A percentile compares a stretch with the other conserved stretches of the same genome.
Conservation (phyloP, 2,888 invertebrate genomes). For the Thymelicus acteon region DNA sequence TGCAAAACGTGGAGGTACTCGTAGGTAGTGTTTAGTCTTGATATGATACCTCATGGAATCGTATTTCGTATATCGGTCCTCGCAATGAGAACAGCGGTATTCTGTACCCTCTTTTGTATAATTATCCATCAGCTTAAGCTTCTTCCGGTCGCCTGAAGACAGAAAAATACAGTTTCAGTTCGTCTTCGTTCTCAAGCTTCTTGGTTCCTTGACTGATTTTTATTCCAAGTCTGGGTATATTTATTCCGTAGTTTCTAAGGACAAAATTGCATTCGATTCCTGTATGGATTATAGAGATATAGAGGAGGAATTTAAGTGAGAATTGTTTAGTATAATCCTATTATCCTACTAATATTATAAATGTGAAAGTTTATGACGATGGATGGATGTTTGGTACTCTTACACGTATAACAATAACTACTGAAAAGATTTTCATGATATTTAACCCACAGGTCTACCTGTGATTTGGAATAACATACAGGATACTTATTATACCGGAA, state of each 20-base stretch:
- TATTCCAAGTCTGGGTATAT: not conserved
- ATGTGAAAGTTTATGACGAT: too few species aligned
- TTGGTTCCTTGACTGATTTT: not conserved
- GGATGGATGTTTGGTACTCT: too few species aligned
- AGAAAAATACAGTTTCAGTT: slow-evolving; percentile 51
- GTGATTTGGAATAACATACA: too few species aligned
- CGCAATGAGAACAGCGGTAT: slow-evolving; percentile 58
- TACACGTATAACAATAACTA: too few species aligned
- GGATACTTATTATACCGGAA: too few species aligned
- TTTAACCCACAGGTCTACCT: too few species aligned
- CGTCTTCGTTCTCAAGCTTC: not conserved
- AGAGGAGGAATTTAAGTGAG: too few species aligned
- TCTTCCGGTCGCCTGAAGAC: slow-evolving; percentile 55
- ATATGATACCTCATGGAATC: slow-evolving; percentile 60
- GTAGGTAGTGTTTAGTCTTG: slow-evolving; percentile 62
- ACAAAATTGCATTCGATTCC: not conserved
- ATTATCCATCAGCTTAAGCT: slow-evolving; percentile 58
- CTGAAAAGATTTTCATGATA: too few species aligned
- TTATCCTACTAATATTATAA: too few species aligned
- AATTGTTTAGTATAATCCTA: too few species aligned
- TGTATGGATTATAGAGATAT: not conserved
- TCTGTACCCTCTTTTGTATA: slow-evolving; percentile 54
- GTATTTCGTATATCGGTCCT: slow-evolving; percentile 58
- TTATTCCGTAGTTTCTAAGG: not conserved
- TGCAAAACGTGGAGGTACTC: slow-evolving; percentile 53